Evolutionary conservation across 1,140 invertebrate genomes (phyloP).

Genomic region (Pomacea maculata): DNA sequence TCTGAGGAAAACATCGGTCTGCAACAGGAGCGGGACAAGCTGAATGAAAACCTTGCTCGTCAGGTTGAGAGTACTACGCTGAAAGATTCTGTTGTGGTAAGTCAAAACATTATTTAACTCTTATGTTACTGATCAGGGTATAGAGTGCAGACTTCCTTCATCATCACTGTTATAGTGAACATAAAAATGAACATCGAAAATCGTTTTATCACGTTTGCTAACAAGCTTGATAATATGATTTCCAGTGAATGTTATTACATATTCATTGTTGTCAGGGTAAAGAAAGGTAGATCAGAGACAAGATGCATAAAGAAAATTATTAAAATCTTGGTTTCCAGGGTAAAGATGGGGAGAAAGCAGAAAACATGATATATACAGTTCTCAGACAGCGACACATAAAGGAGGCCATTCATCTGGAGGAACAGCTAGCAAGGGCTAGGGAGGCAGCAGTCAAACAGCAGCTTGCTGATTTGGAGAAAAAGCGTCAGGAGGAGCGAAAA

Average conservation of each 20-base stretch:
- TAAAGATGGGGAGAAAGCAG: conserved; percentile 50
- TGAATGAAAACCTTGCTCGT: conserved; percentile 52
- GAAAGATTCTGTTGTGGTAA: conserved; percentile 52
- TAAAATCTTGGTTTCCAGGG: conserved; percentile 31
- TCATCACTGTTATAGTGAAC: no score
- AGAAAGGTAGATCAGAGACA: conserved; percentile 48
- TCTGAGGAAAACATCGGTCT: conserved; percentile 49
- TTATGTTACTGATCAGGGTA: background rate
- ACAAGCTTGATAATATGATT: no score
- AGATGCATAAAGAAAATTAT: conserved; percentile 35
- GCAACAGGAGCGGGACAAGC: conserved; percentile 56
- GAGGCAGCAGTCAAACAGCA: conserved; percentile 46
- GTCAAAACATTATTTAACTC: background rate
- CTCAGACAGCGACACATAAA: conserved; percentile 61
- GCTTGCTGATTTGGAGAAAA: conserved; percentile 45
- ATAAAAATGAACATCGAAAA: no score
- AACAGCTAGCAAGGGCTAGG: conserved; percentile 52
- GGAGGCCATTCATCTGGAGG: conserved; percentile 61
- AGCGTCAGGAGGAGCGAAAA: conserved; percentile 53
- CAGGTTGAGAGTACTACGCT: conserved; percentile 53
- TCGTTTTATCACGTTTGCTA: no score
- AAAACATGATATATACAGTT: conserved; percentile 60
- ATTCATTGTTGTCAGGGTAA: no score
- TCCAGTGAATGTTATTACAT: no score
- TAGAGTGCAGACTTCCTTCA: no score